Evolutionary conservation across 2,113 vertebrate genomes (phyloP), one percentile per base, ranked within the genome.

Genomic region (Canis aureus): DNA sequence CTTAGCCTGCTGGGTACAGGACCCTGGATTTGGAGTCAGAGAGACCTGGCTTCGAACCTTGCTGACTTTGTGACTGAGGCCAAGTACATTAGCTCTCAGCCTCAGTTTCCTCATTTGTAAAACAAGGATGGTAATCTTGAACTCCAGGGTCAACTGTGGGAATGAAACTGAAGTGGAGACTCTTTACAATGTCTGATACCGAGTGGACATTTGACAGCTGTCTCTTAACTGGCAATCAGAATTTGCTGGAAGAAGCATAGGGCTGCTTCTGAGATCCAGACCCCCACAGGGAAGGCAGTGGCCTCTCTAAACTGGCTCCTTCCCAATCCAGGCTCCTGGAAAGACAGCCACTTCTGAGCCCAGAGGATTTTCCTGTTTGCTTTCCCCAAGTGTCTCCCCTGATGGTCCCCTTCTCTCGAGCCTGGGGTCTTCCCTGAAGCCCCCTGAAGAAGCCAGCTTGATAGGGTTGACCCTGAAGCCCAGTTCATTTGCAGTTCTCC

Each of bases 401-500:
- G 2, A 51, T 23, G 25, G 13, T 2, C 43, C 60, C 69, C 29
- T 86, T 32, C 25, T 25, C 57, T 66, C 8, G 6, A 69, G 53
- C 92, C 38, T 86, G 67, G 10, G 8, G 78, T 62, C 78, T 91
- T 95, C 38, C 71, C 71, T 35, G 43, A 43, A 43, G 43, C 43
- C 43, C 7, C 43, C 43, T 43, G 43, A 43, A 43, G 43, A 43
- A 43, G 43, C 43, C 43, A 43, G 43, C 43, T 43, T 43, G 43
- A 43, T 43, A 43, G 55, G 35, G 85, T 91, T 86, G 73, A 80
- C 57, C n/a, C 98, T 74, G 16, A 90, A 93, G 92, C 93, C 98
- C 96, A 99, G 99, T 97, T 98, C 97, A 96, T 98, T 98, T 99
- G 94, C 98, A 98, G 96, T 98, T 98, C 97, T 98, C 95, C 97